Base-by-base conservation (phyloP, 2,113 vertebrate species). In the Heliornis fulica region DNA sequence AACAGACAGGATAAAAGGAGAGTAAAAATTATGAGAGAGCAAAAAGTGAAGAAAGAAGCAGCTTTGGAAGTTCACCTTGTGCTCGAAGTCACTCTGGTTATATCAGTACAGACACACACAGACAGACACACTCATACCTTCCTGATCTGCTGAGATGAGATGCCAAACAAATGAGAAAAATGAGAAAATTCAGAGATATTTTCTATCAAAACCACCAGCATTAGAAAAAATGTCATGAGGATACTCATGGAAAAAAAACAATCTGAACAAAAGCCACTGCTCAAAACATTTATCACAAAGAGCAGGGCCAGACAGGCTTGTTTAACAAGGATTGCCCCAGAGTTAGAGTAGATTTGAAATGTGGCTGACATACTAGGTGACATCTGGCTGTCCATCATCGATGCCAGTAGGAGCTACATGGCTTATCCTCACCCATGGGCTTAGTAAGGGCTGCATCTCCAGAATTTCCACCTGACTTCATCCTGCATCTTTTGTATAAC, bases 321-420 rank as follows among this genome's bases (percentile, higher is more conserved):
- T 54, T 25, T 51, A 60, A 56, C 3, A 53, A 83, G 88, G 34
- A 34, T 21, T 64, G 29, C 2, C 29, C 22, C n/a, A n/a, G 56
- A 72, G 51, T 36, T 12, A 23, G 19, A 53, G 25, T 54, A 25
- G 5, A 3, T 66, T 64, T 53, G 25, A 89, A 82, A 81, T 4
- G 32, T 13, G 28, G 40, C 43, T 64, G 12, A 18, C 26, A 7
- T 11, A 13, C 5, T 28, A 53, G 7, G 11, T 50, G 31, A 28
- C 25, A 54, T 45, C 32, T 68, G 17, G 6, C 21, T 15, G 16
- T n/a, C 11, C 36, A 18, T 32, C 45, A 9, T 22, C 16, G 76
- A 14, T 51, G 25, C 5, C 31, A 40, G 9, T 8, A 48, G 20
- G 43, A 83, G 7, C 2, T 20, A 28, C 0, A 0, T 12, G 32